Percentiles rank a stretch among this genome's conserved stretches.
phyloP scores from a whole-genome alignment of 2,797 vertebrate genomes.

The Rhabdophis nuchalis region DNA sequence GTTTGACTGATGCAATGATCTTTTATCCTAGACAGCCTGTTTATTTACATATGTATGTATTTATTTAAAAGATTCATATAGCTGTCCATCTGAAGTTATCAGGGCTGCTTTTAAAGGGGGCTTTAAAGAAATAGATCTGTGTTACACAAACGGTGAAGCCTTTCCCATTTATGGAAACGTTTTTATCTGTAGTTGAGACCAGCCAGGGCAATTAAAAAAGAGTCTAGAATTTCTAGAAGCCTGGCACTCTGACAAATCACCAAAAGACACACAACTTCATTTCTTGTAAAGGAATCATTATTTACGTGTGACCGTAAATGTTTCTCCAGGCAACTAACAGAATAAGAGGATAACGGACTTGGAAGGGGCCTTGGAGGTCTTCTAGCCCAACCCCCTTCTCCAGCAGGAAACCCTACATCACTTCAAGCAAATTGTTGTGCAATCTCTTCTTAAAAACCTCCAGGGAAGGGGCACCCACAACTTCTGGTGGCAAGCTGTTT shows the following conservation, averaged over 20 bases:
- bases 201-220: background rate
- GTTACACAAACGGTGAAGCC: background rate
- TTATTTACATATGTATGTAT: background rate
- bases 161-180: background rate
- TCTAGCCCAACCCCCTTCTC: too few relatives aligned
- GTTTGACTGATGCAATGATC: background rate
- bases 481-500: too few relatives aligned
- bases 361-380: too few relatives aligned
- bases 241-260: too few relatives aligned
- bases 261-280: too few relatives aligned
- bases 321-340: too few relatives aligned
- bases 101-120: background rate
- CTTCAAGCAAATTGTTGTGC: too few relatives aligned
- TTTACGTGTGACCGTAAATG: background rate
- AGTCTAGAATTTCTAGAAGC: background rate
- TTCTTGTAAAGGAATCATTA: too few relatives aligned
- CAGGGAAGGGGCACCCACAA: too few relatives aligned
- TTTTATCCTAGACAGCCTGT: background rate
- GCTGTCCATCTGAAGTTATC: background rate
- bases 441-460: too few relatives aligned
- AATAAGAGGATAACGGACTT: too few relatives aligned
- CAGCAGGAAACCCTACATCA: too few relatives aligned
- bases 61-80: background rate
- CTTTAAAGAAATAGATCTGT: background rate
- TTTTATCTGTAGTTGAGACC: background rate